Evolutionary conservation across 2,797 vertebrate genomes (phyloP).

Genomic region (Malurus leucopterus): DNA sequence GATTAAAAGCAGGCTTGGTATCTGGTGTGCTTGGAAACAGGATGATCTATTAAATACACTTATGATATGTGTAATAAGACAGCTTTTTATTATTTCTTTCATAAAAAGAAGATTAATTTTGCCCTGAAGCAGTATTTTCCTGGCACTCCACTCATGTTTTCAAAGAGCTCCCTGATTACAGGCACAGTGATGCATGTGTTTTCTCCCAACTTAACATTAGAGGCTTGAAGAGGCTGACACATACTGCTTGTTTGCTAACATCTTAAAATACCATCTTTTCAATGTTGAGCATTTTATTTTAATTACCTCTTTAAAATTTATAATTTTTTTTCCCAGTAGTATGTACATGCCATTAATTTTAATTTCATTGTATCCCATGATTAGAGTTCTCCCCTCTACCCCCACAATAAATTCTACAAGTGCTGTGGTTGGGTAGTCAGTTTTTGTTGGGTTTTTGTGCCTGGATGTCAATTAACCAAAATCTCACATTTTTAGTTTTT

Average conservation of each 20-base stretch:
- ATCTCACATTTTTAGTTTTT: neutral
- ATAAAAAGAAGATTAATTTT: conserved; percentile 17
- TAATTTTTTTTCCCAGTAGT: neutral
- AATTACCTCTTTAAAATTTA: neutral
- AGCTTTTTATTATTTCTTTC: conserved; percentile 28
- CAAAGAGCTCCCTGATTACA: neutral
- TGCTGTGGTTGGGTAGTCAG: neutral
- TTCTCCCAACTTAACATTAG: neutral
- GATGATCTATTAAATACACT: neutral
- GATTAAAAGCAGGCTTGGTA: neutral
- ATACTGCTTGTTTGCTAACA: neutral
- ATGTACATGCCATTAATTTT: neutral
- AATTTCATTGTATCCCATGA: neutral
- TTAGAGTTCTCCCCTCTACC: accelerated
- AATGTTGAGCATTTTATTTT: neutral
- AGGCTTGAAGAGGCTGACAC: neutral
- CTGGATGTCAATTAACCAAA: neutral
- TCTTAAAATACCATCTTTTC: neutral
- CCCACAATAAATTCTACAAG: accelerated
- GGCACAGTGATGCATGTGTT: neutral
- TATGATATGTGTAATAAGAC: neutral
- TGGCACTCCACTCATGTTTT: neutral
- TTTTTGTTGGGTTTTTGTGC: neutral
- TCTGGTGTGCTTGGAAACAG: neutral
- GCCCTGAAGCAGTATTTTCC: neutral